Percentiles rank a stretch among this genome's conserved stretches.
These are phyloP conservation scores for Mactra quadrangularis DNA, from an alignment of 1,140 invertebrate genomes.

Conservation along the genomic window DNA sequence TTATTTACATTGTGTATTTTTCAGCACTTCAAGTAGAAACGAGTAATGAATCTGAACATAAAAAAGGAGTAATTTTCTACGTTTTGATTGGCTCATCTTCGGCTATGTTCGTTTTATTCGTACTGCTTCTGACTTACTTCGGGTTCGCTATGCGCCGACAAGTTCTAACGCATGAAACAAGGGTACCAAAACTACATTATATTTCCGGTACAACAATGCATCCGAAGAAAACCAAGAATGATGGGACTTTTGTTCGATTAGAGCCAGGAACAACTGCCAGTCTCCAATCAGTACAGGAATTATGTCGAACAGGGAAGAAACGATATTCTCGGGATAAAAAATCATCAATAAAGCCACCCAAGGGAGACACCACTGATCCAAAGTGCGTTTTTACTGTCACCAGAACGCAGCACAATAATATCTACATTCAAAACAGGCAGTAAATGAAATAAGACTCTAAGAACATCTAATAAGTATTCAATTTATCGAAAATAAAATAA, in stretches of 20 bases:
- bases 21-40: constrained; percentile 16
- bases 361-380: not conserved
- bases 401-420: constrained; percentile 32
- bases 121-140: constrained; percentile 32
- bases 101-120: constrained; percentile 15
- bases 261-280: not conserved
- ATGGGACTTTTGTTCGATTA: constrained; percentile 13
- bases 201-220: not conserved
- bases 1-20: too few relatives aligned
- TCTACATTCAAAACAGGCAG: constrained; percentile 13
- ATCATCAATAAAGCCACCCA: not conserved
- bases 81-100: constrained; percentile 24
- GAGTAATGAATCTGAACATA: not conserved
- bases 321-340: not conserved
- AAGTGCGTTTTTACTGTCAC: not conserved
- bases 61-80: constrained; percentile 19
- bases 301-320: constrained; percentile 21
- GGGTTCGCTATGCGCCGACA: constrained; percentile 24
- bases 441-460: not conserved
- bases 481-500: too few relatives aligned
- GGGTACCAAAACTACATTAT: constrained; percentile 26
- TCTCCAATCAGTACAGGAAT: not conserved
- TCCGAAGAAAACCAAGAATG: not conserved
- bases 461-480: too few relatives aligned
- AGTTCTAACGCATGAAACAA: not conserved